These are phyloP conservation scores for Benitochromis conjunctus DNA, from an alignment of 2,113 vertebrate species.

Conservation along the genomic window DNA sequence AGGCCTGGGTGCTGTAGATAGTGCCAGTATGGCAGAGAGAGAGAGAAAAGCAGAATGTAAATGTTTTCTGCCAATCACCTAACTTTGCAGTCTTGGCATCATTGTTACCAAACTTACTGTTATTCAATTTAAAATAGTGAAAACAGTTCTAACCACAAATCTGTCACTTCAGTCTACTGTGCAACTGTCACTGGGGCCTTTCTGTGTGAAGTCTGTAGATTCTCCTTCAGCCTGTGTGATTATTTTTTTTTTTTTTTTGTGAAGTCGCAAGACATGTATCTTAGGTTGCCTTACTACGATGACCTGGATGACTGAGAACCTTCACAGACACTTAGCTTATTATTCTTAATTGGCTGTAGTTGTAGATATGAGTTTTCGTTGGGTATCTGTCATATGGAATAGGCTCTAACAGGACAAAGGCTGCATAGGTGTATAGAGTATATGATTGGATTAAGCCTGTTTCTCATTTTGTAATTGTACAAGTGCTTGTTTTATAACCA, in stretches of 20 bases:
- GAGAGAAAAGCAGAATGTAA: background rate
- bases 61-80: background rate
- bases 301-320: no score
- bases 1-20: conserved; percentile 48
- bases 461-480: background rate
- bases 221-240: background rate
- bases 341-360: background rate
- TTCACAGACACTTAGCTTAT: background rate
- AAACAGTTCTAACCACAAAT: background rate
- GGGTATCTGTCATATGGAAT: background rate
- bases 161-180: background rate
- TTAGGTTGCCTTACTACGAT: background rate
- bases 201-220: background rate
- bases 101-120: background rate
- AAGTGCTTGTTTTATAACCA: background rate
- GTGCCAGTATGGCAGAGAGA: background rate
- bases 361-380: background rate
- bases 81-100: background rate
- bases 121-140: background rate
- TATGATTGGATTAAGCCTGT: background rate
- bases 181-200: background rate
- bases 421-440: background rate
- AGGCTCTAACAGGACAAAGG: background rate
- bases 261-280: background rate
- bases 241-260: no score